A percentile compares a stretch with the other conserved stretches of the same genome.
Evolutionary conservation across 2,888 invertebrate genomes (phyloP).

Genomic region (Diloba caeruleocephala): DNA sequence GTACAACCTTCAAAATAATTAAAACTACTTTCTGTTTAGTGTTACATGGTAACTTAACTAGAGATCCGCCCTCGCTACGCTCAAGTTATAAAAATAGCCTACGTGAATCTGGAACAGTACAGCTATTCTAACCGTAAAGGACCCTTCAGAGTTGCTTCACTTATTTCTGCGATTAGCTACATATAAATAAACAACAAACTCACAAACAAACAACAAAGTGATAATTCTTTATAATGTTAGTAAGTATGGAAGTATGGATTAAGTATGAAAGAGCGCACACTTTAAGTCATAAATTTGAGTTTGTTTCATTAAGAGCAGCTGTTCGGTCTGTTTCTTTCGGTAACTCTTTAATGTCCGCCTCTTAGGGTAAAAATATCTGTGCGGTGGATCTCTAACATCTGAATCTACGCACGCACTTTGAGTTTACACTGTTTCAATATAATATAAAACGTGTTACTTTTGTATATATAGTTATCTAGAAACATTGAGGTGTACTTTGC

Average conservation of each 20-base stretch:
- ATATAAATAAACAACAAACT: no score
- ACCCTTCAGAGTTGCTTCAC: no score
- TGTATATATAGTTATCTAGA: neutral
- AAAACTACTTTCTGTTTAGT: conserved; percentile 49
- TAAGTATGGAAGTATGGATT: no score
- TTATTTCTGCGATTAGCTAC: no score
- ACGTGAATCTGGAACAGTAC: no score
- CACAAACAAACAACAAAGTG: no score
- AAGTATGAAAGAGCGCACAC: conserved; percentile 39
- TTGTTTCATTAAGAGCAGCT: conserved; percentile 68
- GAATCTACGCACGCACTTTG: conserved; percentile 30
- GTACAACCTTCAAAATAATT: conserved; percentile 41
- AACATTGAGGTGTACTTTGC: no score
- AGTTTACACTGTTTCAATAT: conserved; percentile 4
- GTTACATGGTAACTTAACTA: conserved; percentile 14
- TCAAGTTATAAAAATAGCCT: no score
- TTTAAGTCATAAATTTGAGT: conserved; percentile 55
- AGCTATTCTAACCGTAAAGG: no score
- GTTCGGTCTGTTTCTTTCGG: conserved; percentile 63
- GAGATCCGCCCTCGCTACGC: no score
- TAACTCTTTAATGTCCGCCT: conserved; percentile 73
- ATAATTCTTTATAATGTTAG: no score
- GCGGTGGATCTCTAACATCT: conserved; percentile 67
- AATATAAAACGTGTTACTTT: conserved; percentile 11
- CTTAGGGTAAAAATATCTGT: conserved; percentile 73